Conservation (phyloP, 2,113 vertebrate genomes). For the Carlito syrichta region DNA sequence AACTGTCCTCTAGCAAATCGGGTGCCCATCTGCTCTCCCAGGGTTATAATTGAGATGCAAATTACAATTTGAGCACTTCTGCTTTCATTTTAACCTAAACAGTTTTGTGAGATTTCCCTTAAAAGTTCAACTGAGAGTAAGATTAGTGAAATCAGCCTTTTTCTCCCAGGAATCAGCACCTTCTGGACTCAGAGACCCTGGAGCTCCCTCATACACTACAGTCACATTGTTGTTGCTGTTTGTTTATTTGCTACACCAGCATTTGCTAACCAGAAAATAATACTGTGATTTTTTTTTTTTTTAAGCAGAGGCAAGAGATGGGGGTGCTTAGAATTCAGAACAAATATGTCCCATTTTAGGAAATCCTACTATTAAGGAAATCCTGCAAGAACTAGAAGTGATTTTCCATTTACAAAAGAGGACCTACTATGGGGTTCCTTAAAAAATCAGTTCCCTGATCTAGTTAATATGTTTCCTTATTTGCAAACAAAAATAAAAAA, state of each 20-base stretch:
- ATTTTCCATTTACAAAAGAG: neutral
- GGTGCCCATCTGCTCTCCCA: conserved; percentile 8
- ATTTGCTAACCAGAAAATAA: neutral
- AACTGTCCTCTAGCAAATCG: conserved; percentile 28
- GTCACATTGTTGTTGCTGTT: neutral
- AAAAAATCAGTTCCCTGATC: neutral
- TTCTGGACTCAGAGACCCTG: neutral
- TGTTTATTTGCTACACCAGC: neutral
- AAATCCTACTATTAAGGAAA: neutral
- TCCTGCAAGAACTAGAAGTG: conserved; percentile 11
- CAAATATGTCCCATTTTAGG: neutral
- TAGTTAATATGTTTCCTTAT: neutral
- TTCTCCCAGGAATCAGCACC: neutral
- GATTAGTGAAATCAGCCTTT: neutral
- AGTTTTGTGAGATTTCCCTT: conserved; percentile 26
- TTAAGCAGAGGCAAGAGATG: neutral
- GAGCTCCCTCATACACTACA: neutral
- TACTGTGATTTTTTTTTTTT: neutral
- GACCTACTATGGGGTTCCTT: neutral
- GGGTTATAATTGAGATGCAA: conserved; percentile 24
- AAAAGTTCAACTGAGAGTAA: conserved; percentile 31
- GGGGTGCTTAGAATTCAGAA: neutral
- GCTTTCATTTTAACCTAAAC: conserved; percentile 52
- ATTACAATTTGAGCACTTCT: conserved; percentile 4
- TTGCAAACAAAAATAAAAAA: neutral